Conservation (phyloP, 2,113 vertebrate species). For the Stegastes partitus region DNA sequence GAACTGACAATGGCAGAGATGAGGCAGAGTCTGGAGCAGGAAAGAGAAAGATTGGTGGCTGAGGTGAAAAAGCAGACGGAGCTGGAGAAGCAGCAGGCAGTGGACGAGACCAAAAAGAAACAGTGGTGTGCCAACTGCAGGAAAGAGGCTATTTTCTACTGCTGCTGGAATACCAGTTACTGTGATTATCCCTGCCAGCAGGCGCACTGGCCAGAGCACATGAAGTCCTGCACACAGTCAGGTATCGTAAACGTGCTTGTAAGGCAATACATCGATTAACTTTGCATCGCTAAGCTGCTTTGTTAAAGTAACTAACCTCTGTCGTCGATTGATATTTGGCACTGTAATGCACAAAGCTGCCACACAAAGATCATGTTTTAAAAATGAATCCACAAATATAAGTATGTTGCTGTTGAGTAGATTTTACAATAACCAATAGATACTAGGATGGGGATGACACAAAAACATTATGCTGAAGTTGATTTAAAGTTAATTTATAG, state of each 20-base stretch:
- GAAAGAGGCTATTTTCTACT: slow-evolving; percentile 98
- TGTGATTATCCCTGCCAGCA: slow-evolving; percentile 99
- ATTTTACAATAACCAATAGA: background rate
- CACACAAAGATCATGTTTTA: background rate
- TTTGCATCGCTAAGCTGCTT: background rate
- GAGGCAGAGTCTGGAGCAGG: slow-evolving; percentile 98
- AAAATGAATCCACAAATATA: too few species aligned
- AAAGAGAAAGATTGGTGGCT: slow-evolving; percentile 91
- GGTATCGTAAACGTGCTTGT: slow-evolving; percentile 81
- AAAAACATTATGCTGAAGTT: too few species aligned
- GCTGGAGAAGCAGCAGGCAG: slow-evolving; percentile 93
- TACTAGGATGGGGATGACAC: too few species aligned
- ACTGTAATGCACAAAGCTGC: background rate
- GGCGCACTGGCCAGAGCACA: slow-evolving; percentile 98
- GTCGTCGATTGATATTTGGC: background rate
- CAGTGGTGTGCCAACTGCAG: slow-evolving; percentile 99
- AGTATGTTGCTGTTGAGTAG: background rate
- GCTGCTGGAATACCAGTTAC: slow-evolving; percentile 99
- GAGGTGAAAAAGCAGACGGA: slow-evolving; percentile 98
- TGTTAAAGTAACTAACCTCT: background rate
- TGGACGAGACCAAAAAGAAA: slow-evolving; percentile 98
- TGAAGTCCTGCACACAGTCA: slow-evolving; percentile 99
- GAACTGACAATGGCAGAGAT: slow-evolving; percentile 99
- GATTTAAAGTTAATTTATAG: too few species aligned
- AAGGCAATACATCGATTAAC: background rate